These are phyloP conservation scores for Lordiphosa andalusiaca DNA, from an alignment of 2,888 invertebrate genomes.

Conservation along the genomic window DNA sequence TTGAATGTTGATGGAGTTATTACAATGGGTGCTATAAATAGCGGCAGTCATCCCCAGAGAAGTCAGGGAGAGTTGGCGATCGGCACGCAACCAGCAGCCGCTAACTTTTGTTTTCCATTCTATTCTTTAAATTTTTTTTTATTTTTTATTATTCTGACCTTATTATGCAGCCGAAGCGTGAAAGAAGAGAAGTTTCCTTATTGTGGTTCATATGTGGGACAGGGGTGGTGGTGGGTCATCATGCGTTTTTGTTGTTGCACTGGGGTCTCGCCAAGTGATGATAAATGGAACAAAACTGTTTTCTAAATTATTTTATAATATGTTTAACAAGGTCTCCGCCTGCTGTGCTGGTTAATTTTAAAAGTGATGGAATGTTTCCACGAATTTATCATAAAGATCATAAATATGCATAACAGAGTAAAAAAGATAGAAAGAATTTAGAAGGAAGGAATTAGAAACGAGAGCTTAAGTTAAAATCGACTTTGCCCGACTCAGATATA, in stretches of 20 bases:
- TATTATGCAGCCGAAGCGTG: conserved; percentile 26
- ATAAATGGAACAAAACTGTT: too few relatives aligned
- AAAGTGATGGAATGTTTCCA: too few relatives aligned
- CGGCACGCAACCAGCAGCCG: conserved; percentile 43
- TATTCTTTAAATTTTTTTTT: conserved; percentile 7
- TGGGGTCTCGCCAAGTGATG: too few relatives aligned
- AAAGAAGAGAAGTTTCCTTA: conserved; percentile 5
- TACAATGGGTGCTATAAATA: conserved; percentile 55
- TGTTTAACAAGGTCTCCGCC: too few relatives aligned
- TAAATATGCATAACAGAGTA: not conserved
- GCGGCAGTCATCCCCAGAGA: conserved; percentile 25
- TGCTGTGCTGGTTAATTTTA: too few relatives aligned
- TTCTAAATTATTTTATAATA: too few relatives aligned
- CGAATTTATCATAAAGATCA: not conserved
- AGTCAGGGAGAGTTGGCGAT: conserved; percentile 21
- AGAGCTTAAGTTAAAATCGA: too few relatives aligned
- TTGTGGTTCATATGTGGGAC: conserved; percentile 1
- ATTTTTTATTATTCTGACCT: conserved; percentile 50
- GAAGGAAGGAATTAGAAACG: too few relatives aligned
- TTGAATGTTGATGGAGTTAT: conserved; percentile 50
- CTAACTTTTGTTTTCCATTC: conserved; percentile 43
- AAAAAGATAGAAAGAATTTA: too few relatives aligned
- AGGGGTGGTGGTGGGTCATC: not conserved
- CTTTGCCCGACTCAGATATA: too few relatives aligned
- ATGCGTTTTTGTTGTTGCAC: too few relatives aligned